Conservation (phyloP, 2,888 invertebrate species). For the Phasia obesa region DNA sequence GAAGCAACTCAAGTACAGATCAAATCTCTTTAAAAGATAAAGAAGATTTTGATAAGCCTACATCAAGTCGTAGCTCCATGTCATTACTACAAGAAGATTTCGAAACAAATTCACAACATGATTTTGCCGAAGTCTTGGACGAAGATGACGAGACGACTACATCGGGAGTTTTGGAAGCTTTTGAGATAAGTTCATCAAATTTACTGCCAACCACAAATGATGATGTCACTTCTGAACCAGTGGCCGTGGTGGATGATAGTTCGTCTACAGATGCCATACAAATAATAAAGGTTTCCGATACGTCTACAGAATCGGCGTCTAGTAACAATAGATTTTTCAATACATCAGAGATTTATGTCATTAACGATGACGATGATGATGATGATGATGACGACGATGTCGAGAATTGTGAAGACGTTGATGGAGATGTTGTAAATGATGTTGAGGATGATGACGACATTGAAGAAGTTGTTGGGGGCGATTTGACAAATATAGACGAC, state of each 20-base stretch:
- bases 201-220: conserved; percentile 74
- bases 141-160: conserved; percentile 75
- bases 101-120: conserved; percentile 76
- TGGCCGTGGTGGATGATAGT: conserved; percentile 77
- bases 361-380: conserved; percentile 78
- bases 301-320: conserved; percentile 42
- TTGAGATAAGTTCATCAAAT: conserved; percentile 79
- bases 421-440: conserved; percentile 67
- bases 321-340: conserved; percentile 72
- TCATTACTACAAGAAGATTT: conserved; percentile 77
- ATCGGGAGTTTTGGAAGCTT: conserved; percentile 77
- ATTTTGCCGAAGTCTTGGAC: conserved; percentile 77
- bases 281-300: conserved; percentile 68
- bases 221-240: conserved; percentile 65
- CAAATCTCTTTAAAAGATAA: conserved; percentile 61
- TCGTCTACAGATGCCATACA: conserved; percentile 78
- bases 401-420: conserved; percentile 58
- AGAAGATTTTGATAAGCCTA: conserved; percentile 56
- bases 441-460: conserved; percentile 70
- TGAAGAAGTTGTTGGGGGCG: conserved; percentile 39
- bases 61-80: conserved; percentile 75
- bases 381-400: conserved; percentile 67
- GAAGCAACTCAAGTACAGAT: conserved; percentile 35
- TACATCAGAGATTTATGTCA: conserved; percentile 76
- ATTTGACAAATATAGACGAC: conserved; percentile 34